These are phyloP conservation scores for Umimayanthus kanabou DNA, from an alignment of 92 coral and sea anemone genomes.

Conservation along the genomic window DNA sequence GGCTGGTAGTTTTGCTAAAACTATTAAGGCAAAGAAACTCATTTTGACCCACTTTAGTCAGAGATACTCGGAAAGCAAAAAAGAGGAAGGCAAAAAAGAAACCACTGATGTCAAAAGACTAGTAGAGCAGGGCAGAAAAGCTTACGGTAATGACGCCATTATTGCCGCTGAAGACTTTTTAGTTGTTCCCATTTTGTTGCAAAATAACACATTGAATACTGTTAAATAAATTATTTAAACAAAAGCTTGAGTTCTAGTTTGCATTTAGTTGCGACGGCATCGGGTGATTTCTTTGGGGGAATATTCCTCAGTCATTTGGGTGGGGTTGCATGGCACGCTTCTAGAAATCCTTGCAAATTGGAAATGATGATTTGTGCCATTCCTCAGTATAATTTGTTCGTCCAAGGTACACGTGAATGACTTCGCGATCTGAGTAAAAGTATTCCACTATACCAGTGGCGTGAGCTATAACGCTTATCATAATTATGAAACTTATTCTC, in stretches of 20 bases:
- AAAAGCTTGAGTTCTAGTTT: neutral
- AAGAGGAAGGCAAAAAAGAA: slow-evolving; percentile 38
- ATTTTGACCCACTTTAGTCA: slow-evolving; percentile 95
- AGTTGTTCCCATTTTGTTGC: slow-evolving; percentile 50
- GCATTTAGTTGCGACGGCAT: neutral
- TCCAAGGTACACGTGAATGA: too few relatives aligned
- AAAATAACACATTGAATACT: neutral
- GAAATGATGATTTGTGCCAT: too few relatives aligned
- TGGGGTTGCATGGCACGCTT: too few relatives aligned
- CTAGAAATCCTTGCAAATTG: too few relatives aligned
- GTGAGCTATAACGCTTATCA: too few relatives aligned
- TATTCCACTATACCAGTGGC: too few relatives aligned
- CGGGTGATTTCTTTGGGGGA: too few relatives aligned
- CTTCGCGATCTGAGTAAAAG: too few relatives aligned
- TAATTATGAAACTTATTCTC: too few relatives aligned
- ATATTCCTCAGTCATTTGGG: too few relatives aligned
- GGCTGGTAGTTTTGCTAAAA: slow-evolving; percentile 85
- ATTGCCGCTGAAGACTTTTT: slow-evolving; percentile 89
- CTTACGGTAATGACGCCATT: slow-evolving; percentile 63
- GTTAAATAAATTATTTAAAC: neutral
- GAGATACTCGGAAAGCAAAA: slow-evolving; percentile 72
- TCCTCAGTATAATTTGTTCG: too few relatives aligned
- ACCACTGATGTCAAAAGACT: slow-evolving; percentile 52
- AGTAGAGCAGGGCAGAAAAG: slow-evolving; percentile 63
- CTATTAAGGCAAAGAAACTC: slow-evolving; percentile 74